Evolutionary conservation across 2,113 vertebrate genomes (phyloP).

Genomic region (Gadus chalcogrammus): DNA sequence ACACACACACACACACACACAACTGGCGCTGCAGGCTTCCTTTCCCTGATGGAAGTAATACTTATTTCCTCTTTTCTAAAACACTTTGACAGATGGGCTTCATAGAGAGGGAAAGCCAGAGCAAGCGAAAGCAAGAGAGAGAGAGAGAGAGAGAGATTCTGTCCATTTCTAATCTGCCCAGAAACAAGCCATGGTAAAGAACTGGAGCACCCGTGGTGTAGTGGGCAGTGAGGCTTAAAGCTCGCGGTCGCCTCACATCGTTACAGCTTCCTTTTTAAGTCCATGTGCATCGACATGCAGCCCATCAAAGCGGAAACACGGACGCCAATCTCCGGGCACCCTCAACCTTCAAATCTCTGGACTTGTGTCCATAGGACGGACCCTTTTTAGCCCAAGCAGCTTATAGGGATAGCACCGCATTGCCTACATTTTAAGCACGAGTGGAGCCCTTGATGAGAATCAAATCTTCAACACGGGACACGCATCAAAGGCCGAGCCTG

Average conservation of each 20-base stretch:
- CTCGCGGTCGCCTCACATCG: too few species aligned
- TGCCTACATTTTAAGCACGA: not conserved
- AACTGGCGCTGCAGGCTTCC: slow-evolving; percentile 19
- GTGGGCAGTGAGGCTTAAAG: slow-evolving; percentile 53
- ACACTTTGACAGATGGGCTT: slow-evolving; percentile 54
- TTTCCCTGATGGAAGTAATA: slow-evolving; percentile 33
- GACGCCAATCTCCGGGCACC: too few species aligned
- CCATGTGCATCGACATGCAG: not conserved
- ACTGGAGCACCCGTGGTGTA: slow-evolving; percentile 29
- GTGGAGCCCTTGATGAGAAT: too few species aligned
- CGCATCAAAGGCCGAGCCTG: too few species aligned
- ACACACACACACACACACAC: not conserved
- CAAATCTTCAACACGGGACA: too few species aligned
- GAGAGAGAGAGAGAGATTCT: slow-evolving; percentile 19
- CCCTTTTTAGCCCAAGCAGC: not conserved
- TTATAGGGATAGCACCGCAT: not conserved
- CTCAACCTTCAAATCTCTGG: too few species aligned
- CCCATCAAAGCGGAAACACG: too few species aligned
- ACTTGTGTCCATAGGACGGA: not conserved
- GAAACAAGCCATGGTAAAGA: slow-evolving; percentile 38
- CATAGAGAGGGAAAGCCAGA: slow-evolving; percentile 25
- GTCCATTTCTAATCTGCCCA: slow-evolving; percentile 3
- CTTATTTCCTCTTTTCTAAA: slow-evolving; percentile 46
- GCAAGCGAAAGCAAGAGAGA: slow-evolving; percentile 10
- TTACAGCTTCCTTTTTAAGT: too few species aligned